Evolutionary conservation across 2,888 invertebrate genomes (phyloP), one percentile per base, ranked within the genome.

Genomic region (Drosophila differens): DNA sequence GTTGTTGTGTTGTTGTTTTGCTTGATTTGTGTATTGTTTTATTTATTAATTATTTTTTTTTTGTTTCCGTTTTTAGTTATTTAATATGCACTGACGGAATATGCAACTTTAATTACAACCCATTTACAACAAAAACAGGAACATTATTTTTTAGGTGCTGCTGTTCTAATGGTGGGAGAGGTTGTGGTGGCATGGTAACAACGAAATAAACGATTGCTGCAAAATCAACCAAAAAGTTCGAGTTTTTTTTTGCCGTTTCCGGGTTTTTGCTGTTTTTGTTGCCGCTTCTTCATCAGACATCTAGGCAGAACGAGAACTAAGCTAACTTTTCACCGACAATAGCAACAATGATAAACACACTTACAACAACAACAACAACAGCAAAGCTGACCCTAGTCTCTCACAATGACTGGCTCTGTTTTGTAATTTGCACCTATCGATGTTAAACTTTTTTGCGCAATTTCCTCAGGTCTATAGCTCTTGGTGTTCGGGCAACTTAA

Each of bases 381-480:
- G 51, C 58, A 70, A 65, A 70, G 72, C 70, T 71, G 65, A 60
- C 71, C 65, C 71, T 39, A 52, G 60, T 53, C 60, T 62, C 47
- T 52, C 61, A 52, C 64, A 70, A 65, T 77, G 78, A 77, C 77
- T 77, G 61, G 65, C 58, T 86, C 90, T 87, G 85, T 91, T 91
- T 85, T 84, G 83, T 86, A 92, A 91, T 91, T 91, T 92, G 89
- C 91, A 91, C 91, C 91, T 88, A 90, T 85, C 84, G 81, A 82
- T 82, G 76, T 72, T 70, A 70, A 83, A 89, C 80, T 82, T 86
- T 85, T 87, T 81, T 69, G 68, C 69, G 61, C 81, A 70, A 70
- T 77, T 68, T 74, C 69, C 70, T 60, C 60, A 65, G 72, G 55
- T 76, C 49, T 39, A 54, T 28, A 28, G 59, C 70, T 25, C 44